Base-by-base conservation (phyloP, 2,797 vertebrate genomes). In the Kryptopterus vitreolus region DNA sequence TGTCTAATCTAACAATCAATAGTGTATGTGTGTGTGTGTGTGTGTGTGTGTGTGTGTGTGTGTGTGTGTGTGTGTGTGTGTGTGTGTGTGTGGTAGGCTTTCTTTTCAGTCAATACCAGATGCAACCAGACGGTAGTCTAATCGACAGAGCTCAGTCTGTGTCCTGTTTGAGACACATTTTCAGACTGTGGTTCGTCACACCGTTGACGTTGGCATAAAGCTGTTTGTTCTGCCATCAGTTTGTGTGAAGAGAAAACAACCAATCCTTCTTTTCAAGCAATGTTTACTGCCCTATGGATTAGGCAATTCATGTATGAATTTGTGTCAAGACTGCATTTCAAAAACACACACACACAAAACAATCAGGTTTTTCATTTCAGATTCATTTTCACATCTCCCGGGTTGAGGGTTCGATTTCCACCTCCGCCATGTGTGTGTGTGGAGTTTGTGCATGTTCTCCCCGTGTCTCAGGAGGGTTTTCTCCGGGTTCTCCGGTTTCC, bases 1-100 rank as follows among this genome's bases (percentile, higher is more conserved):
- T 4, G 55, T 75, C 57, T 50, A 48, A 65, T 79, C 72, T 65
- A 81, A 72, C 73, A 77, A 83, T 85, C 76, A 81, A 84, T 80
- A 61, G 57, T 22, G 18, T 58, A 33, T 35, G 22, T 38, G 75
- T 65, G 50, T 57, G 76, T 29, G 63, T 78, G 53, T 58, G 35
- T 26, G 59, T 78, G 62, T 71, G 77, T 71, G 74, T 78, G 46
- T 62, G 46, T 29, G 58, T 63, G 57, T 52, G 77, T 48, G 53
- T 46, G 50, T 68, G 63, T 9, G 50, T 58, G 76, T 55, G 31
- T 66, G 63, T 55, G 46, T 77, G 31, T 33, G 29, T 63, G 62
- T 33, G 24, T 46, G 65, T 55, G 70, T 55, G 52, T 73, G 46
- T 20, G 18, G 33, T 53, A 26, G 53, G 55, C 35, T 43, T 78